A percentile compares a stretch with the other conserved stretches of the same genome.
Conservation (phyloP, 2,113 vertebrate species). For the Synchiropus splendidus region DNA sequence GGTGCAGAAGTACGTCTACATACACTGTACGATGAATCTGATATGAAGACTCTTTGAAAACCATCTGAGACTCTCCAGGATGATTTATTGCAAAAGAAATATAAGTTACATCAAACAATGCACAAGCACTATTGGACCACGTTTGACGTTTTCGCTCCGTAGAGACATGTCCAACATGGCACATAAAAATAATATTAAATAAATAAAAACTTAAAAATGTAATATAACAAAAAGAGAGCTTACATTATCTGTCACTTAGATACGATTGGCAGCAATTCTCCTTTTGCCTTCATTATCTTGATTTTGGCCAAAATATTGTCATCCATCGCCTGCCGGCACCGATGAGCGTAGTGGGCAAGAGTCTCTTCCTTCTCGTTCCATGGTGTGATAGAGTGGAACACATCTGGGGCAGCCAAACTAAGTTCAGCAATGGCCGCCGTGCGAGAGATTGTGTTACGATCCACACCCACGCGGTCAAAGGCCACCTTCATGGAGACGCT, state of each 20-base stretch:
- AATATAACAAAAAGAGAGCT: too few species aligned
- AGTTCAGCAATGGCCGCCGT: slow-evolving; percentile 56
- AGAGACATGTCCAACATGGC: too few species aligned
- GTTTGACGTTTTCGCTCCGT: too few species aligned
- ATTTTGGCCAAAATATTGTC: slow-evolving; percentile 56
- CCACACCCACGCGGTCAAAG: slow-evolving; percentile 53
- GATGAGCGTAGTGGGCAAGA: slow-evolving; percentile 47
- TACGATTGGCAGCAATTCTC: slow-evolving; percentile 53
- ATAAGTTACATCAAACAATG: too few species aligned
- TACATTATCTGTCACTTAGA: slow-evolving; percentile 26
- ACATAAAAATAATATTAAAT: too few species aligned
- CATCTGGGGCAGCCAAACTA: slow-evolving; percentile 49
- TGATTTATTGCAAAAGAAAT: too few species aligned
- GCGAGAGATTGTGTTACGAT: slow-evolving; percentile 57
- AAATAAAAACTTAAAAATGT: too few species aligned
- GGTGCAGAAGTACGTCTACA: too few species aligned
- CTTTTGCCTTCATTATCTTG: slow-evolving; percentile 54
- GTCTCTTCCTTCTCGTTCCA: slow-evolving; percentile 62
- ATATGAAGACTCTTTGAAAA: too few species aligned
- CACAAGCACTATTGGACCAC: too few species aligned
- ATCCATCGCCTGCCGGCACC: slow-evolving; percentile 58
- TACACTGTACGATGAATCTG: too few species aligned
- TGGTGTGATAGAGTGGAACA: slow-evolving; percentile 45
- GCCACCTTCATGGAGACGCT: slow-evolving; percentile 59
- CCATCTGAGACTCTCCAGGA: too few species aligned